Percentiles rank a stretch among this genome's conserved stretches.
These are phyloP conservation scores for Pygathrix nemaeus DNA, from an alignment of 2,113 vertebrate genomes.

Conservation along the genomic window DNA sequence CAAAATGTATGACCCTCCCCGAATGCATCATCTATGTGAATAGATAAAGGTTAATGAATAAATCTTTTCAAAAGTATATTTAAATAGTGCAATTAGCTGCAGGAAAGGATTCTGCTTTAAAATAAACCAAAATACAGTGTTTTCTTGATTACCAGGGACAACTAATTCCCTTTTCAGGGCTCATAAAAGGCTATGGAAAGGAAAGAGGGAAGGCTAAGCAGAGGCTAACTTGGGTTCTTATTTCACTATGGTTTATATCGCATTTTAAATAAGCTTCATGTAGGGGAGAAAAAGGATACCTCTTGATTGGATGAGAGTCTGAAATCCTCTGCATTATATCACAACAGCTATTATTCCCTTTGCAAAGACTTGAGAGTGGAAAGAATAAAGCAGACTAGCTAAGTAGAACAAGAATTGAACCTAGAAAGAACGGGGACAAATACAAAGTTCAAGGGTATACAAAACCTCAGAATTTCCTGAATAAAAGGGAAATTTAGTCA, in stretches of 20 bases:
- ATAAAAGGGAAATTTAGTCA: neutral
- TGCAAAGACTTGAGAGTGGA: neutral
- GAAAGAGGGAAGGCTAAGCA: neutral
- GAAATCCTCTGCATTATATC: neutral
- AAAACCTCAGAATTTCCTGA: neutral
- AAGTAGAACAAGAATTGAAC: neutral
- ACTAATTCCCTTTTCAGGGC: neutral
- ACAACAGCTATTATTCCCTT: neutral
- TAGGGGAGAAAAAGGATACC: neutral
- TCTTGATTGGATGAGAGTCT: neutral
- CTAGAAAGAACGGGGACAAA: neutral
- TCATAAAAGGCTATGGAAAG: neutral
- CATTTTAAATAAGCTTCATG: neutral
- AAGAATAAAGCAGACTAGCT: neutral
- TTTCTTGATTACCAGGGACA: neutral
- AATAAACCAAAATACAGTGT: neutral
- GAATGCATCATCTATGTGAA: neutral
- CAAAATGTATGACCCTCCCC: neutral
- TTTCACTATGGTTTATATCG: neutral
- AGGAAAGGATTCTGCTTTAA: neutral
- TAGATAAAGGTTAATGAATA: neutral
- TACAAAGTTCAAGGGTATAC: neutral
- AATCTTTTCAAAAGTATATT: neutral
- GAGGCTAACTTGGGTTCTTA: neutral
- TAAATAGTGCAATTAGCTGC: neutral